phyloP scores from a whole-genome alignment of 2,113 vertebrate genomes.

The Syngnathoides biaculeatus region DNA sequence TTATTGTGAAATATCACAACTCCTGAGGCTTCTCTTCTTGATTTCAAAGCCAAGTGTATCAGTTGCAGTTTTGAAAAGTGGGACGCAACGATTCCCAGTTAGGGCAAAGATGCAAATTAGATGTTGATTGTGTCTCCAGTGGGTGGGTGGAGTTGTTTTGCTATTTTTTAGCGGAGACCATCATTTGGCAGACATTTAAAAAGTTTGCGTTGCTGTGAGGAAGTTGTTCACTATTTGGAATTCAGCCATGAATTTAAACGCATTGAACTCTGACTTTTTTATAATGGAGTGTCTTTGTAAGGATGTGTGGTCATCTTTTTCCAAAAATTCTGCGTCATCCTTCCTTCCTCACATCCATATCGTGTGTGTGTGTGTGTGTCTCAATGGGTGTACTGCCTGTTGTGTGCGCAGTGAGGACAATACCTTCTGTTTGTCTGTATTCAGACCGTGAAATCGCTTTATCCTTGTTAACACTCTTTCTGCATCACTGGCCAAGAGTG shows the following conservation, averaged over 20 bases:
- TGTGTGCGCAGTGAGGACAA: slow-evolving; percentile 54
- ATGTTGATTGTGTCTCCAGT: slow-evolving; percentile 49
- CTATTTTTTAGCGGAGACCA: slow-evolving; percentile 36
- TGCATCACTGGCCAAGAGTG: slow-evolving; percentile 58
- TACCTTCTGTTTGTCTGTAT: slow-evolving; percentile 70
- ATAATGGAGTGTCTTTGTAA: not conserved
- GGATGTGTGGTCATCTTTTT: slow-evolving; percentile 21
- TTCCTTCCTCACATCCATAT: slow-evolving; percentile 30
- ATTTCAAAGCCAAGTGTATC: not conserved
- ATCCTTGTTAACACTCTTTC: slow-evolving; percentile 62
- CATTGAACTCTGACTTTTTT: slow-evolving; percentile 1
- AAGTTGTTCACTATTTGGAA: not conserved
- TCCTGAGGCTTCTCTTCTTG: not conserved
- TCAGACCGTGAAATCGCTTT: slow-evolving; percentile 76
- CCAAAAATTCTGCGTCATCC: slow-evolving; percentile 13
- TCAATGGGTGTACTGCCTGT: slow-evolving; percentile 10
- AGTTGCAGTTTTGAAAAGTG: not conserved
- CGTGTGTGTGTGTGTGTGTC: slow-evolving; percentile 26
- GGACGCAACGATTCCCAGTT: slow-evolving; percentile 19
- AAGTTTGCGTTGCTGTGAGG: slow-evolving; percentile 1
- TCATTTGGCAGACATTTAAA: slow-evolving; percentile 36
- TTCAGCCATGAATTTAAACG: not conserved
- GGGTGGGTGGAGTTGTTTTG: slow-evolving; percentile 64
- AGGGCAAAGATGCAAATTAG: slow-evolving; percentile 53
- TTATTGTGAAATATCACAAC: not conserved